Evolutionary conservation across 2,113 vertebrate genomes (phyloP).

Genomic region (Oceanodroma tethys): DNA sequence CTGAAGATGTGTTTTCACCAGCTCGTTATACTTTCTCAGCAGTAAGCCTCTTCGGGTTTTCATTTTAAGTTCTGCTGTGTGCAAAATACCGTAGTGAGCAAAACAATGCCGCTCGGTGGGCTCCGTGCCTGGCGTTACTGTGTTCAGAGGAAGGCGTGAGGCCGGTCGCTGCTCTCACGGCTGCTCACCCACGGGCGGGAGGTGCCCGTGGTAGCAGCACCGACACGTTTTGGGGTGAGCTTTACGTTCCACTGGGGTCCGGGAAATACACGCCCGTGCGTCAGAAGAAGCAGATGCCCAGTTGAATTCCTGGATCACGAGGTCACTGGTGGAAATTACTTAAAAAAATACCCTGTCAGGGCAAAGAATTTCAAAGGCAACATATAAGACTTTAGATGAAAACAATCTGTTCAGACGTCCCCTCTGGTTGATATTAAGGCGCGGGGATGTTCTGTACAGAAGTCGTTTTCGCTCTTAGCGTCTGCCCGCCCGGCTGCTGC

Average conservation of each 20-base stretch:
- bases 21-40: neutral
- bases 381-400: rapidly evolving
- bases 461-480: neutral
- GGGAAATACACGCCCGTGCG: rapidly evolving
- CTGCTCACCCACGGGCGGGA: neutral
- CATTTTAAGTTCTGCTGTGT: rapidly evolving
- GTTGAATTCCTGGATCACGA: neutral
- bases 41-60: neutral
- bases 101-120: rapidly evolving
- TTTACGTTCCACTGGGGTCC: rapidly evolving
- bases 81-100: rapidly evolving
- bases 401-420: neutral
- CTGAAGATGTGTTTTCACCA: neutral
- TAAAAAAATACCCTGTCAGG: neutral
- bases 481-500: neutral
- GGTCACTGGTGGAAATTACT: neutral
- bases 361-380: neutral
- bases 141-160: neutral
- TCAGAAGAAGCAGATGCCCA: neutral
- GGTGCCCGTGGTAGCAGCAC: neutral
- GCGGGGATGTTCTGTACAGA: rapidly evolving
- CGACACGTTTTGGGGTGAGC: neutral
- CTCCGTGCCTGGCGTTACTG: neutral
- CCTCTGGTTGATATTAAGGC: rapidly evolving
- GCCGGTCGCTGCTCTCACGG: neutral